phyloP scores from a whole-genome alignment of 1,140 invertebrate species.

The Magallana ariakensis region DNA sequence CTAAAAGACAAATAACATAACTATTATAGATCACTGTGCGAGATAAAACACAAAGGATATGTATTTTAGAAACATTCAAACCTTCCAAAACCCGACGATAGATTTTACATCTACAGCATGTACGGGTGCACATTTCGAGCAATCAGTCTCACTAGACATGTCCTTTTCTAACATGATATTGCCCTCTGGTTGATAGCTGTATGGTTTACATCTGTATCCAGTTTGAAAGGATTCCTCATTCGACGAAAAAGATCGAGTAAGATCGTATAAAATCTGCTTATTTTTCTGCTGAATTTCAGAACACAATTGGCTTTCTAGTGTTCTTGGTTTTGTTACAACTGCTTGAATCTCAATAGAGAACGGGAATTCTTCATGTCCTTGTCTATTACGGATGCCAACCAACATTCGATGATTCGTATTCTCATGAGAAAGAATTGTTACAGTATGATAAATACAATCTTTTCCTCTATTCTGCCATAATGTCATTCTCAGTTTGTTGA shows the following conservation, averaged over 20 bases:
- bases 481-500: background rate
- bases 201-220: background rate
- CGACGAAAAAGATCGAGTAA: background rate
- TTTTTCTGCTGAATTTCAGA: background rate
- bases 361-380: background rate
- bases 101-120: background rate
- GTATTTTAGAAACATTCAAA: too few relatives aligned
- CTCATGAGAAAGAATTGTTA: background rate
- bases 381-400: background rate
- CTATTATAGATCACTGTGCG: too few relatives aligned
- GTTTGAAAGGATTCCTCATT: background rate
- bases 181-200: background rate
- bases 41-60: too few relatives aligned
- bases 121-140: background rate
- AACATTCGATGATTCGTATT: background rate
- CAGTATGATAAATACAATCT: constrained; percentile 11
- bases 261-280: background rate
- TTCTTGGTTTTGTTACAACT: background rate
- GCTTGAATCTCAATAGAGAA: background rate
- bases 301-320: background rate
- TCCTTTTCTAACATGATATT: background rate
- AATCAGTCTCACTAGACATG: background rate
- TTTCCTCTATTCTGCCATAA: background rate
- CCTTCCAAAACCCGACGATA: background rate
- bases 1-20: too few relatives aligned